Evolutionary conservation across 64 coral and sea anemone species (phyloP).

Genomic region (Orbicella faveolata): DNA sequence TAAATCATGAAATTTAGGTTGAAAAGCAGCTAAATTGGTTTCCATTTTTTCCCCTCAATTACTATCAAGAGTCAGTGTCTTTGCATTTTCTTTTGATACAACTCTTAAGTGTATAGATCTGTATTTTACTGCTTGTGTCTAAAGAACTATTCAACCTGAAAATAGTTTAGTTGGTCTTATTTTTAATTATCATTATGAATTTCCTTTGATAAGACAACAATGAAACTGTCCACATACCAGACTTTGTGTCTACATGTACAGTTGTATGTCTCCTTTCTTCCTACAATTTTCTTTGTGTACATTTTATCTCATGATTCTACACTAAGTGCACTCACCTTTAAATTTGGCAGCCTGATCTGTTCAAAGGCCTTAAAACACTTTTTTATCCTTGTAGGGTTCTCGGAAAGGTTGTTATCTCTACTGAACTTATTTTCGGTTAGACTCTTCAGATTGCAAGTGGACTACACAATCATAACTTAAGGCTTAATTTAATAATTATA

Average conservation of each 20-base stretch:
- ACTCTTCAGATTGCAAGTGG: neutral
- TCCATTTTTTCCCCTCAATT: no score
- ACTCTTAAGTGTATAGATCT: no score
- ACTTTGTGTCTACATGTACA: neutral
- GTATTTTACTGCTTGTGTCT: no score
- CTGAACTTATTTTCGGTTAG: neutral
- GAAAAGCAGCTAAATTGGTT: no score
- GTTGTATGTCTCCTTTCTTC: neutral
- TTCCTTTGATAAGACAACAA: neutral
- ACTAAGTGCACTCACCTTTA: neutral
- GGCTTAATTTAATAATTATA: neutral
- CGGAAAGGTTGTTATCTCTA: neutral
- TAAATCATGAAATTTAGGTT: no score
- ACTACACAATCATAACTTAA: neutral
- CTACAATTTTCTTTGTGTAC: neutral
- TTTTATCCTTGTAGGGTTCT: neutral
- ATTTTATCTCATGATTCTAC: neutral
- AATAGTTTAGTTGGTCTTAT: no score
- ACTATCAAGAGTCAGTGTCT: no score
- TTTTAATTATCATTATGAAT: neutral
- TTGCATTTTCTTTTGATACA: no score
- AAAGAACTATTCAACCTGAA: no score
- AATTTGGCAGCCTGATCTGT: neutral
- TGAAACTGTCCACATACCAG: neutral
- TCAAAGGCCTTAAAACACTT: neutral